Evolutionary conservation across 1,140 invertebrate species (phyloP), one percentile per base, ranked within the genome.

Genomic region (Macrobrachium nipponense): DNA sequence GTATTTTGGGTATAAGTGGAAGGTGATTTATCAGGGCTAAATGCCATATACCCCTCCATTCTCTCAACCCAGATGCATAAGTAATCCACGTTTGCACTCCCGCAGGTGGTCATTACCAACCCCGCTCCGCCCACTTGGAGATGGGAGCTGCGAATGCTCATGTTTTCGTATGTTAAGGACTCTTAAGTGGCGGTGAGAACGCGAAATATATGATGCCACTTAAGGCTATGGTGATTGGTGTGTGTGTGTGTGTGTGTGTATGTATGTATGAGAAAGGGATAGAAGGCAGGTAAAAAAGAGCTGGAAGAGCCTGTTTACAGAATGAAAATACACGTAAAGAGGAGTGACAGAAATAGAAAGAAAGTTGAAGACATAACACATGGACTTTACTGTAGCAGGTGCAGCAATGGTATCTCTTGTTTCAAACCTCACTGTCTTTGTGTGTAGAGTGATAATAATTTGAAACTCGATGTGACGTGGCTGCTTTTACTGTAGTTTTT

Each of bases 141-240:
- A 58, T 58, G 43, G 79, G 66, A 80, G 79, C 79, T 80, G 79
- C 79, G 60, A 66, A 43, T 80, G 79, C 61, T 80, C 79, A 80
- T 80, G 79, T 80, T 80, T 64, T 80, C 61, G 79, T 80, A 80
- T 80, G 79, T 64, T 66, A 80, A 80, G 66, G 79, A 80, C 79
- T 27, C 60, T 23, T 80, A 80, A 80, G 79, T 80, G 79, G 79
- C 79, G 66, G 61, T 80, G 79, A 51, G 62, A 51, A 23, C 59
- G 79, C 36, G 79, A 80, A 64, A 80, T 80, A 64, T 80, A 80
- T 70, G 80, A 82, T 61, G 70, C 51, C 59, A 58, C 68, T 72
- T 68, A 75, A 51, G 51, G 51, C 51, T 51, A 51, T 51, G 51
- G 51, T 51, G 51, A 51, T 51, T 51, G 51, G 44, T 58, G 75